These are phyloP conservation scores for Typhlichthys eigenmanni DNA, from an alignment of 2,797 vertebrate genomes.

Conservation along the genomic window DNA sequence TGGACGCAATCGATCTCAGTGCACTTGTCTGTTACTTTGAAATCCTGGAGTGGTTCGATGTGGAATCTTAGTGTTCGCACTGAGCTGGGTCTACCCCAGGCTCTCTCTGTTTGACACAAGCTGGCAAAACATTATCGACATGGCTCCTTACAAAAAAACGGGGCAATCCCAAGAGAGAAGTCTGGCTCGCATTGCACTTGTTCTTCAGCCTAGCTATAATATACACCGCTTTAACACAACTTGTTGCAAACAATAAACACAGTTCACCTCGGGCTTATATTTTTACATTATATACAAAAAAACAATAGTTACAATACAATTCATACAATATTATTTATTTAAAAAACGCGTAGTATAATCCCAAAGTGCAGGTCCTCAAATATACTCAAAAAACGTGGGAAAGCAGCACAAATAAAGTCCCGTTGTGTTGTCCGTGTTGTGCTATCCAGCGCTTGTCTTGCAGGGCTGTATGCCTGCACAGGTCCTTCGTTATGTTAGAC, in stretches of 20 bases:
- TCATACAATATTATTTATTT: slow-evolving; percentile 9
- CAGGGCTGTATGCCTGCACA: slow-evolving; percentile 41
- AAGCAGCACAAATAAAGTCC: neutral
- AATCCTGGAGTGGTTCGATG: slow-evolving; percentile 33
- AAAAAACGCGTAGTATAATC: slow-evolving; percentile 54
- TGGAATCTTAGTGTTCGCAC: slow-evolving; percentile 54
- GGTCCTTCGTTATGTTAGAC: slow-evolving; percentile 53
- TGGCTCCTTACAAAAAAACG: slow-evolving; percentile 76
- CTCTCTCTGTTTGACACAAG: slow-evolving; percentile 27
- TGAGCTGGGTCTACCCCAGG: slow-evolving; percentile 37
- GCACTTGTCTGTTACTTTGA: slow-evolving; percentile 49
- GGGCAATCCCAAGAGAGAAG: slow-evolving; percentile 75
- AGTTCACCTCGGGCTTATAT: slow-evolving; percentile 11
- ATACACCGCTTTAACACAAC: slow-evolving; percentile 33
- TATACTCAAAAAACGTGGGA: slow-evolving; percentile 26
- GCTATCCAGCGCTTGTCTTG: slow-evolving; percentile 55
- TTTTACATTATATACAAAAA: neutral
- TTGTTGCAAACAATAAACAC: slow-evolving; percentile 16
- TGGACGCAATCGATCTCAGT: slow-evolving; percentile 47
- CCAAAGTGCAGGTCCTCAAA: slow-evolving; percentile 61
- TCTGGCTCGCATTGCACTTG: slow-evolving; percentile 78
- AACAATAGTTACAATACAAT: slow-evolving; percentile 23
- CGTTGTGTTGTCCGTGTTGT: slow-evolving; percentile 53
- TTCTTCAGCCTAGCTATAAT: slow-evolving; percentile 45
- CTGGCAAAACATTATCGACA: slow-evolving; percentile 60